A percentile compares a stretch with the other conserved stretches of the same genome.
Evolutionary conservation across 2,797 vertebrate species (phyloP).

Genomic region (Muscicapa striata): DNA sequence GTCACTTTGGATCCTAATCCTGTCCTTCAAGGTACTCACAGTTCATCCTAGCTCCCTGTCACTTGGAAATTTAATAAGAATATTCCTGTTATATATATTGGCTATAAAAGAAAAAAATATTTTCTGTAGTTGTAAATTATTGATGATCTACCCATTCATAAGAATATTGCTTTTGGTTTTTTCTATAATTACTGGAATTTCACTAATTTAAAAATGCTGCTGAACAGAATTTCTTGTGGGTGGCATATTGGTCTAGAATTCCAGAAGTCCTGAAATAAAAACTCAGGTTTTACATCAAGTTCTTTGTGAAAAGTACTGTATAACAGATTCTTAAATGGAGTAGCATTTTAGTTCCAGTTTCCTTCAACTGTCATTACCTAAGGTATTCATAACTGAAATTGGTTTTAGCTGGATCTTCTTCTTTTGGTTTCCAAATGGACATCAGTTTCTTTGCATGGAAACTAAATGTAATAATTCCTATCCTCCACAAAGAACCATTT

Average conservation of each 20-base stretch:
- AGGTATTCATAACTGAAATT: not conserved
- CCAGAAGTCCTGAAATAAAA: not conserved
- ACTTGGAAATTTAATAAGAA: not conserved
- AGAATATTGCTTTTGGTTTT: not conserved
- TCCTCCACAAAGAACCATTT: not conserved
- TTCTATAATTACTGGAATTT: not conserved
- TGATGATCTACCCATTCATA: not conserved
- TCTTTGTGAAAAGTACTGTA: not conserved
- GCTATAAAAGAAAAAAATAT: not conserved
- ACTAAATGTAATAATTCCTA: not conserved
- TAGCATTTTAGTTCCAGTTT: not conserved
- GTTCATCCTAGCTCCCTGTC: not conserved
- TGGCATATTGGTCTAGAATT: not conserved
- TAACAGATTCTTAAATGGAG: not conserved
- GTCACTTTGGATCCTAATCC: not conserved
- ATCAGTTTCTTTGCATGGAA: not conserved
- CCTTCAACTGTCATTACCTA: not conserved
- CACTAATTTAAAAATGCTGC: not conserved
- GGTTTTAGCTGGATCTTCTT: not conserved
- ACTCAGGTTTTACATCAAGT: not conserved
- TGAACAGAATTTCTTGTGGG: not conserved
- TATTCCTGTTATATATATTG: not conserved
- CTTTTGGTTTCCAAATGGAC: not conserved
- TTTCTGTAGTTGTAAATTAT: not conserved
- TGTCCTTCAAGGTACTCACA: not conserved